A percentile compares a stretch with the other conserved stretches of the same genome.
phyloP scores from a whole-genome alignment of 2,113 vertebrate species.

The Danionella cerebrum region DNA sequence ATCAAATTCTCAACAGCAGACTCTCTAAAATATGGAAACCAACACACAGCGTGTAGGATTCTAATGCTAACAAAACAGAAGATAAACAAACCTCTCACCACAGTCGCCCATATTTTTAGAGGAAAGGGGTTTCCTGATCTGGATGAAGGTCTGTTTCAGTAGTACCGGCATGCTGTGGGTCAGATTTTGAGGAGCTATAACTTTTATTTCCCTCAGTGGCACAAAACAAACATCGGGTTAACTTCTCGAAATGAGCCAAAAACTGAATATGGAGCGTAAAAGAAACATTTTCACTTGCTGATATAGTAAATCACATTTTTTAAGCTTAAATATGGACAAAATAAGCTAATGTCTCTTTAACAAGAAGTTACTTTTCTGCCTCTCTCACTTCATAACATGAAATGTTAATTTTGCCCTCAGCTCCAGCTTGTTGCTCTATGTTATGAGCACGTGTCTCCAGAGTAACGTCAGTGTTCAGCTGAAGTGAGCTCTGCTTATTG shows the following conservation, averaged over 20 bases:
- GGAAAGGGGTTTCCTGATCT: conserved; percentile 15
- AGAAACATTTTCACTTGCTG: background rate
- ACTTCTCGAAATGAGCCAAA: conserved; percentile 22
- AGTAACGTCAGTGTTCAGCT: background rate
- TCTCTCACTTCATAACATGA: background rate
- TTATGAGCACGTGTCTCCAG: background rate
- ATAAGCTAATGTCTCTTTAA: background rate
- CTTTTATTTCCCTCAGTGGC: conserved; percentile 43
- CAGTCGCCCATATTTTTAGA: conserved; percentile 29
- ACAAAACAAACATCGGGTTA: conserved; percentile 48
- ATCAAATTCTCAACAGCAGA: background rate
- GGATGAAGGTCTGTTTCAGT: conserved; percentile 16
- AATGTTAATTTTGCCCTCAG: background rate
- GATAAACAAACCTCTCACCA: conserved; percentile 9
- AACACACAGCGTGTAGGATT: conserved; percentile 4
- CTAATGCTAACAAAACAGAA: conserved; percentile 17
- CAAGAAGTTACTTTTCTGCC: conserved; percentile 2
- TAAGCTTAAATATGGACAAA: background rate
- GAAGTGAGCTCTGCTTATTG: background rate
- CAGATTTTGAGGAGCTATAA: conserved; percentile 44
- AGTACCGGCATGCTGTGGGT: conserved; percentile 43
- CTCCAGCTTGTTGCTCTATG: background rate
- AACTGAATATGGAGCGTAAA: background rate
- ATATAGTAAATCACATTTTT: too few species aligned
- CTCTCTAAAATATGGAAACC: background rate